These are phyloP conservation scores for Masnerella sp. DNA, from an alignment of 2,888 invertebrate genomes.

Conservation along the genomic window DNA sequence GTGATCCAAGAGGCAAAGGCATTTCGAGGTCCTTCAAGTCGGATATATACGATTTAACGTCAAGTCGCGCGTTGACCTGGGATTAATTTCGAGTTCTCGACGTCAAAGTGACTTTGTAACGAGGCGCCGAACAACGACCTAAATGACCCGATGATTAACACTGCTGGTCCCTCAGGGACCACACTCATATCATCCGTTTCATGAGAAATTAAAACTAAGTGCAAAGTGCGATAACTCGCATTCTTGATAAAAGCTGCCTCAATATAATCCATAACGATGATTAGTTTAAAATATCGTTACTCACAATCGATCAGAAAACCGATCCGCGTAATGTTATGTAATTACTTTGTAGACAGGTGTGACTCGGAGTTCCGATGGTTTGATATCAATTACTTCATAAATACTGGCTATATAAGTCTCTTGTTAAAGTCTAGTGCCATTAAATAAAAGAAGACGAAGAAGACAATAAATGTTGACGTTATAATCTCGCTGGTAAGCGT, in stretches of 20 bases:
- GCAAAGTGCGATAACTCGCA: not conserved
- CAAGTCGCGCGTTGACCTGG: conserved; percentile 37
- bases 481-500: too few relatives aligned
- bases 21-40: conserved; percentile 9
- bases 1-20: conserved; percentile 26
- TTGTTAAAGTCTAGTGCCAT: too few relatives aligned
- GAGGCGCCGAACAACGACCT: conserved; percentile 31
- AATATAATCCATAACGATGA: not conserved
- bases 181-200: conserved; percentile 9
- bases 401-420: too few relatives aligned
- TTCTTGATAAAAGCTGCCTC: not conserved
- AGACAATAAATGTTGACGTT: too few relatives aligned
- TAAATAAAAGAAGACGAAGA: too few relatives aligned
- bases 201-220: conserved; percentile 9
- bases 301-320: too few relatives aligned
- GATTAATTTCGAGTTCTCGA: conserved; percentile 47
- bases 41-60: conserved; percentile 20
- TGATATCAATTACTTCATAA: too few relatives aligned
- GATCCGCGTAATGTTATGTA: too few relatives aligned
- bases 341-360: too few relatives aligned
- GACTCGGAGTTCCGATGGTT: too few relatives aligned
- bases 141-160: conserved; percentile 42
- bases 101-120: conserved; percentile 45
- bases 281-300: not conserved
- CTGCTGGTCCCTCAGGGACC: conserved; percentile 28